These are phyloP conservation scores for Scaptomyza pallida DNA, from an alignment of 1,140 invertebrate genomes.

Conservation along the genomic window DNA sequence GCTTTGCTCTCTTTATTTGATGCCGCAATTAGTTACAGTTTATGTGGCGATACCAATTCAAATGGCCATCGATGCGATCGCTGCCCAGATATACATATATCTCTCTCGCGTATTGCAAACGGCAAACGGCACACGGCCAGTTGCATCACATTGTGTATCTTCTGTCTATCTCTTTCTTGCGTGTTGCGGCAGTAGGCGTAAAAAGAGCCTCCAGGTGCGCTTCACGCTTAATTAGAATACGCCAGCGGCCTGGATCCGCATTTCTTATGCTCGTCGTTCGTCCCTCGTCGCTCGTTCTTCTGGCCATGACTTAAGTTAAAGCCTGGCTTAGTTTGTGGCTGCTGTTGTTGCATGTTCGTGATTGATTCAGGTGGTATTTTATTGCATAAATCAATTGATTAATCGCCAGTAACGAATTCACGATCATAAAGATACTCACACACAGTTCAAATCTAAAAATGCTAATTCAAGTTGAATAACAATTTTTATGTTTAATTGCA, in stretches of 20 bases:
- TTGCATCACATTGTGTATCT: constrained; percentile 31
- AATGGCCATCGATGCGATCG: constrained; percentile 68
- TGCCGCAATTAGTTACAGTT: constrained; percentile 83
- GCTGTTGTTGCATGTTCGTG: constrained; percentile 41
- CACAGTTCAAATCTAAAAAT: background rate
- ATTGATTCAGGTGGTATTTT: constrained; percentile 58
- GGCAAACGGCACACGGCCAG: constrained; percentile 27
- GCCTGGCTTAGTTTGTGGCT: constrained; percentile 9
- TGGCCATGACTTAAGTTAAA: background rate
- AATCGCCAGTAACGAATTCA: constrained; percentile 25
- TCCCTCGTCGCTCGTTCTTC: constrained; percentile 4
- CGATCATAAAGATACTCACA: constrained; percentile 22
- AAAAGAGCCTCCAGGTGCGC: constrained; percentile 80
- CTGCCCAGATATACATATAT: constrained; percentile 37
- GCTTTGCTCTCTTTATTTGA: constrained; percentile 72
- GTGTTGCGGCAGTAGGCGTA: constrained; percentile 53
- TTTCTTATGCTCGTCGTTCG: constrained; percentile 29
- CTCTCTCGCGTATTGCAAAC: background rate
- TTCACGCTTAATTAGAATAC: constrained; percentile 83
- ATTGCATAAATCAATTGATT: constrained; percentile 45
- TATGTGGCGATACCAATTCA: constrained; percentile 69
- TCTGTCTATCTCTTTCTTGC: constrained; percentile 1
- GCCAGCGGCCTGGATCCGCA: constrained; percentile 35
- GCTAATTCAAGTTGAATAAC: background rate
- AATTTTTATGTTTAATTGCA: background rate